phyloP scores from a whole-genome alignment of 2,113 vertebrate species.

The Takifugu flavidus region DNA sequence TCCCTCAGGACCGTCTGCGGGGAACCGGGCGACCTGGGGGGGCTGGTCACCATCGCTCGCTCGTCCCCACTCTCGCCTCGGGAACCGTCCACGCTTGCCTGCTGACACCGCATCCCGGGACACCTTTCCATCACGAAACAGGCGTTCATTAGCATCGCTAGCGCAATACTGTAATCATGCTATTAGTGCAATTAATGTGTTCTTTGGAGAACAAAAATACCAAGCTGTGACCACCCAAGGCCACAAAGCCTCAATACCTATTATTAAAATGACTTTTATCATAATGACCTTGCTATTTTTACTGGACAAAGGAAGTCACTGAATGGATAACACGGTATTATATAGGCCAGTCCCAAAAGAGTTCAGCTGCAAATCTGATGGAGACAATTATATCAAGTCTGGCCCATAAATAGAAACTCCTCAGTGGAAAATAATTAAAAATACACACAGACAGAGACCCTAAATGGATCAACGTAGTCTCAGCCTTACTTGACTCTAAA shows the following conservation, averaged over 20 bases:
- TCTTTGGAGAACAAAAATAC: not conserved
- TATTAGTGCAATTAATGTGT: not conserved
- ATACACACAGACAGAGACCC: slow-evolving; percentile 26
- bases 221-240: not conserved
- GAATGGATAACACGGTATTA: not conserved
- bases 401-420: slow-evolving; percentile 36
- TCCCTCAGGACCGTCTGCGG: slow-evolving; percentile 71
- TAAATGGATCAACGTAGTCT: slow-evolving; percentile 33
- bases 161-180: slow-evolving; percentile 45
- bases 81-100: slow-evolving; percentile 78
- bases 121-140: slow-evolving; percentile 79
- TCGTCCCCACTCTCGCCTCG: slow-evolving; percentile 74
- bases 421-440: slow-evolving; percentile 29
- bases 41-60: slow-evolving; percentile 71
- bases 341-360: not conserved
- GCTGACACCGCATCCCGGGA: slow-evolving; percentile 85
- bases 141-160: slow-evolving; percentile 51
- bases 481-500: slow-evolving; percentile 37
- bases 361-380: not conserved
- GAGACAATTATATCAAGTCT: not conserved
- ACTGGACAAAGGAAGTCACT: not conserved
- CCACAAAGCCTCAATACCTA: not conserved
- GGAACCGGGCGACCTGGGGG: slow-evolving; percentile 69
- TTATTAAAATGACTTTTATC: not conserved
- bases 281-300: not conserved